These are phyloP conservation scores for Pseudorectes ferrugineus DNA, from an alignment of 2,113 vertebrate species.

Conservation along the genomic window DNA sequence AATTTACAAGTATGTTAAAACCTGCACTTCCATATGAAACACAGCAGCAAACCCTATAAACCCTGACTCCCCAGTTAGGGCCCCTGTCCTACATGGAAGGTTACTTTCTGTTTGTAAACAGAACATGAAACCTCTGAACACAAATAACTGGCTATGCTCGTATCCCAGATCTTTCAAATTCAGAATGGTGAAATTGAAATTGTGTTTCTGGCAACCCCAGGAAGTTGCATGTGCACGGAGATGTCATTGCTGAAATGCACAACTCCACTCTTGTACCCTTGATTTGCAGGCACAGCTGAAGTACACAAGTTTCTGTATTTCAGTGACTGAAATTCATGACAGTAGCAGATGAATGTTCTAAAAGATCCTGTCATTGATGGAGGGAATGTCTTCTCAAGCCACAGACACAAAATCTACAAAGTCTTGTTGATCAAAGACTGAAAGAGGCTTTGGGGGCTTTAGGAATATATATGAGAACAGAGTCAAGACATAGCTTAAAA, in stretches of 20 bases:
- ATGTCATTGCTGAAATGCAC: not conserved
- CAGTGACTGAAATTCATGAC: not conserved
- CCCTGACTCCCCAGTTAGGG: too few relatives aligned
- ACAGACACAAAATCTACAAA: not conserved
- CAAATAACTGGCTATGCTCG: rapidly evolving
- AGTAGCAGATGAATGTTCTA: not conserved
- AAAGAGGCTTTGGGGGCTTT: not conserved
- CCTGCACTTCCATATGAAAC: not conserved
- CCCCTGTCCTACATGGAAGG: not conserved
- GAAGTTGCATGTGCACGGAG: not conserved
- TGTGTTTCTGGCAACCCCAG: not conserved
- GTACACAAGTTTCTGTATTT: not conserved
- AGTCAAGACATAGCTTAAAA: not conserved
- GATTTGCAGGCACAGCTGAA: not conserved
- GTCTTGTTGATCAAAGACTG: not conserved
- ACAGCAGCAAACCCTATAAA: not conserved
- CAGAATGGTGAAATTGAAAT: not conserved
- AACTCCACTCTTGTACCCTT: not conserved
- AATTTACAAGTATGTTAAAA: not conserved
- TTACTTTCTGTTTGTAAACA: not conserved
- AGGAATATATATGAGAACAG: not conserved
- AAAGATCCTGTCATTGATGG: not conserved
- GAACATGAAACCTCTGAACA: not conserved
- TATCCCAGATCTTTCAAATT: not conserved
- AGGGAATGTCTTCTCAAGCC: not conserved